Percentiles rank a stretch among this genome's conserved stretches.
Conservation (phyloP, 2,113 vertebrate genomes). For the Tetraodon nigroviridis region DNA sequence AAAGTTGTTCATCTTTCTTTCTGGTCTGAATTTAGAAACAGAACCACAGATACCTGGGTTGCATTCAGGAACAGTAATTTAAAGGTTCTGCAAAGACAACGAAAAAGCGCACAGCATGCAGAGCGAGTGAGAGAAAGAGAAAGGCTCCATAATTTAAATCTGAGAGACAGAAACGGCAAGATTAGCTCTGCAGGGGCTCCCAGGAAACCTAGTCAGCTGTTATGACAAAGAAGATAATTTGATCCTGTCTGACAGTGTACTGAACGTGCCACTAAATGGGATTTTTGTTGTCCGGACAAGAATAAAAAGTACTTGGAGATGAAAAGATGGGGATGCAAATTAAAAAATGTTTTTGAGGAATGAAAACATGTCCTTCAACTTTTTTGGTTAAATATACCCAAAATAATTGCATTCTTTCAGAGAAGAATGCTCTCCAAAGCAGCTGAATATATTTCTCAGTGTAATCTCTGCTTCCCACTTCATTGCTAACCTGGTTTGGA, state of each 20-base stretch:
- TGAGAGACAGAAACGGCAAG: conserved; percentile 2
- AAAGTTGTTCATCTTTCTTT: too few relatives aligned
- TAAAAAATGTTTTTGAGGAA: neutral
- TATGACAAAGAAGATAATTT: conserved; percentile 47
- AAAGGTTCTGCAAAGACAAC: too few relatives aligned
- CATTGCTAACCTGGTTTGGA: conserved; percentile 20
- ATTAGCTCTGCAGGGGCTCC: conserved; percentile 41
- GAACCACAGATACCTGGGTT: too few relatives aligned
- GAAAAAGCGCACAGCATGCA: too few relatives aligned
- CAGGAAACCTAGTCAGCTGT: conserved; percentile 9
- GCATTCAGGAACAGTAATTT: too few relatives aligned
- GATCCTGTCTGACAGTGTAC: conserved; percentile 9
- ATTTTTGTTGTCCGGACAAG: conserved; percentile 20
- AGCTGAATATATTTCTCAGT: conserved; percentile 15
- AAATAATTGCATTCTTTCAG: conserved; percentile 1
- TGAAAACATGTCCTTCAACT: conserved; percentile 17
- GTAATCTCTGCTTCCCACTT: conserved; percentile 10
- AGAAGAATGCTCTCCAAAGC: conserved; percentile 10
- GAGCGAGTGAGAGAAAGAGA: too few relatives aligned
- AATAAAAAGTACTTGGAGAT: neutral
- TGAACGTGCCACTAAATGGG: conserved; percentile 8
- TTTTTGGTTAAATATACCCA: conserved; percentile 7
- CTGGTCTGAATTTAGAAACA: too few relatives aligned
- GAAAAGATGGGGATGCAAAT: neutral
- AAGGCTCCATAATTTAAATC: too few relatives aligned